Evolutionary conservation across 2,797 vertebrate species (phyloP), one percentile per base, ranked within the genome.

Genomic region (Sparidentex hasta): DNA sequence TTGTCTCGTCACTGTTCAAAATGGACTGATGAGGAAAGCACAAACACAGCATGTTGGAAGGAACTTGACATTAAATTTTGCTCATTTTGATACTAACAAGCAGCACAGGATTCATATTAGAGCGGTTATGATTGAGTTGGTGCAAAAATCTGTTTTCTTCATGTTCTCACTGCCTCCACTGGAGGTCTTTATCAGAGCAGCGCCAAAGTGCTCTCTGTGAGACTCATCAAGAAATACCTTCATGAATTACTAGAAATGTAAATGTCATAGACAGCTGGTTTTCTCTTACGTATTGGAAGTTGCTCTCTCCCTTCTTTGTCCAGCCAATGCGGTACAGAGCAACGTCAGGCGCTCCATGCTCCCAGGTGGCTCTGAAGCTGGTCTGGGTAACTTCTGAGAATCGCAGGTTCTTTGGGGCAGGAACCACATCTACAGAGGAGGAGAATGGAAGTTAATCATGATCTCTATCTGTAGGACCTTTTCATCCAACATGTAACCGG

Each of bases 281-380:
- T 85, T 82, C 56, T 77, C 93, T 91, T 95, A 96, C 96, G 17
- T 92, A 90, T 93, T 90, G 72, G 55, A 65, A 82, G 83, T 95
- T 94, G 0, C 2, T 2, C 0, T 94, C 96, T 85, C 96, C 97
- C 57, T 89, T 92, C 82, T 96, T 97, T 1, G 85, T 88, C 98
- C 97, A 99, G 47, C 94, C 96, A 62, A 99, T 95, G 85, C 98
- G 97, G 54, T 99, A 99, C 0, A 99, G 93, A 74, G 97, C 96
- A 5, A 99, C 97, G 63, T 99, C 98, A 21, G 97, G 93, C 58
- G 98, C 98, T 50, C 97, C 97, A 0, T 99, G 97, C 8, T 99
- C 97, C 98, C 98, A 99, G 38, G 94, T 95, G 16, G 95, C 97
- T 88, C 95, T 94, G 89, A 99, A 99, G 90, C 97, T 98, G 67